These are phyloP conservation scores for Zosterops lateralis DNA, from an alignment of 2,113 vertebrate species.

Conservation along the genomic window DNA sequence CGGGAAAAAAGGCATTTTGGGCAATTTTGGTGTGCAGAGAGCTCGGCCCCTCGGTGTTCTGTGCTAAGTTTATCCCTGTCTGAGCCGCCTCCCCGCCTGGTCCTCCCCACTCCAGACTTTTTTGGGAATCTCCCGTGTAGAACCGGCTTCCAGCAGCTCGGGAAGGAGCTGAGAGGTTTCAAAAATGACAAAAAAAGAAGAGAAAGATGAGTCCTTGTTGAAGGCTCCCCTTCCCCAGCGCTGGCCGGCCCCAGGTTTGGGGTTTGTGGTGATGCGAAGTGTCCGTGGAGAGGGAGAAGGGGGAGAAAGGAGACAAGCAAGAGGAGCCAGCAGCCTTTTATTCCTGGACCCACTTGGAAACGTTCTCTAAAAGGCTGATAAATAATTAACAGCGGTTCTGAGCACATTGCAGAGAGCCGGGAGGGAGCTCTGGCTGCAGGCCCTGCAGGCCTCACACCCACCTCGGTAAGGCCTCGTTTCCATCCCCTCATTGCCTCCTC, in stretches of 20 bases:
- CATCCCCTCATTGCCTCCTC: background rate
- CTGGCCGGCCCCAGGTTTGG: fast-evolving
- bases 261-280: background rate
- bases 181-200: background rate
- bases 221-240: fast-evolving
- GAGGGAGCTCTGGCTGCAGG: background rate
- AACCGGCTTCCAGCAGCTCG: background rate
- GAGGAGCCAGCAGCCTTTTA: background rate
- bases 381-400: background rate
- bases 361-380: background rate
- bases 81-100: background rate
- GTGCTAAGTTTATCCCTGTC: slow-evolving; percentile 1
- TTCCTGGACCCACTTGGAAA: background rate
- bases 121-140: background rate
- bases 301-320: background rate
- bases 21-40: background rate
- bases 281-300: fast-evolving
- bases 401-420: background rate
- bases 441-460: background rate
- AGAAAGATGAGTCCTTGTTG: fast-evolving
- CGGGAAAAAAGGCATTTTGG: background rate
- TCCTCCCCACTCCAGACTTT: background rate
- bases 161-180: background rate
- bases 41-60: background rate
- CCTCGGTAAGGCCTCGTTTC: background rate